A percentile compares a stretch with the other conserved stretches of the same genome.
These are phyloP conservation scores for Microctonus brassicae DNA, from an alignment of 2,888 invertebrate genomes.

Conservation along the genomic window DNA sequence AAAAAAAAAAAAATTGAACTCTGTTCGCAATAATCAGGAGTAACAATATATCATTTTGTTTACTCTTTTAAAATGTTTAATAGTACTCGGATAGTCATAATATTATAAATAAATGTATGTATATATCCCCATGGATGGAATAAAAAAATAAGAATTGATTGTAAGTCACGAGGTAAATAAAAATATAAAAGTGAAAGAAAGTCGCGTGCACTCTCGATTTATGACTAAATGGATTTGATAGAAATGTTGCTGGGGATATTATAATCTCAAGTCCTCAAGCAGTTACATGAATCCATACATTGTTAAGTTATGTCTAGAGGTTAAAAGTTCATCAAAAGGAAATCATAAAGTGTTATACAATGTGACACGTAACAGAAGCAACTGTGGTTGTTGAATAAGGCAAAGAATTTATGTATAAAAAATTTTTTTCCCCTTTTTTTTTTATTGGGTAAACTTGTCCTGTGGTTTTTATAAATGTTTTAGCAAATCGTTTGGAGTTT, in stretches of 20 bases:
- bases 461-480: too few species aligned
- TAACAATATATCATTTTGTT: too few species aligned
- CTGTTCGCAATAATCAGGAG: not conserved
- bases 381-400: not conserved
- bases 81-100: too few species aligned
- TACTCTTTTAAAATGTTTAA: too few species aligned
- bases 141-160: too few species aligned
- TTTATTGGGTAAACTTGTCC: too few species aligned
- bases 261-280: constrained; percentile 11
- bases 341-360: constrained; percentile 24
- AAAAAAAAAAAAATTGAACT: not conserved
- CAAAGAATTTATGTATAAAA: not conserved
- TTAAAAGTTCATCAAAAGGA: constrained; percentile 13
- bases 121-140: too few species aligned
- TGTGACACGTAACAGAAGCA: constrained; percentile 23
- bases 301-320: not conserved
- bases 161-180: not conserved
- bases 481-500: too few species aligned
- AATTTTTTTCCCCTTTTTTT: not conserved
- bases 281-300: not conserved
- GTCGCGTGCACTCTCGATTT: not conserved
- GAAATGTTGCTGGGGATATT: constrained; percentile 18
- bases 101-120: too few species aligned
- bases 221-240: not conserved
- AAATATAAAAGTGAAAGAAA: not conserved